Evolutionary conservation across 1,140 invertebrate genomes (phyloP).

Genomic region (Megathymus violae): DNA sequence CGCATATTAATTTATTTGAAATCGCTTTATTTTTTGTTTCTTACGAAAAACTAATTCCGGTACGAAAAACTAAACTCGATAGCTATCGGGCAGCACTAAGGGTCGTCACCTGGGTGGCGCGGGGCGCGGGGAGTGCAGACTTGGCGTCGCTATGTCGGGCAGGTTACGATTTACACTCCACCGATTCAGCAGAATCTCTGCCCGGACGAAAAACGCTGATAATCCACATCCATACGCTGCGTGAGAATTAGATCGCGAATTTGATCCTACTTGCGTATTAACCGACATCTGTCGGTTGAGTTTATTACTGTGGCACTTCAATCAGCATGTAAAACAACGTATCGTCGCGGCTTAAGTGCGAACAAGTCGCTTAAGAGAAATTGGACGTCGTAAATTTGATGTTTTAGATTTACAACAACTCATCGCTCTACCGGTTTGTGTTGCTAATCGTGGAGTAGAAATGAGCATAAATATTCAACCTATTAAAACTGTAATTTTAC

Average conservation of each 20-base stretch:
- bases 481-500: too few relatives aligned
- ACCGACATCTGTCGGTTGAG: conserved; percentile 32
- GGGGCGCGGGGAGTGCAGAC: conserved; percentile 53
- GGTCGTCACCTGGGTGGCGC: conserved; percentile 73
- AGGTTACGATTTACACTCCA: conserved; percentile 83
- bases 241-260: conserved; percentile 75
- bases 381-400: conserved; percentile 7
- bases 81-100: conserved; percentile 52
- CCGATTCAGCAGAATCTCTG: conserved; percentile 78
- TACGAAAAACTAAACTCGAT: too few relatives aligned
- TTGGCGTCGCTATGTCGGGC: conserved; percentile 77
- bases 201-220: conserved; percentile 77
- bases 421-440: too few relatives aligned
- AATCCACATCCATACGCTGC: conserved; percentile 70
- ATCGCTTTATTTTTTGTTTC: too few relatives aligned
- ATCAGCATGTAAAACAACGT: conserved; percentile 45
- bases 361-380: too few relatives aligned
- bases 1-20: too few relatives aligned
- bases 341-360: background rate
- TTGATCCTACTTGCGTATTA: conserved; percentile 60
- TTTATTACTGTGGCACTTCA: conserved; percentile 52
- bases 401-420: too few relatives aligned
- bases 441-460: too few relatives aligned
- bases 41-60: too few relatives aligned
- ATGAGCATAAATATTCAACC: too few relatives aligned